Percentiles rank a stretch among this genome's conserved stretches.
Conservation (phyloP, 2,113 vertebrate genomes). For the Eleginops maclovinus region DNA sequence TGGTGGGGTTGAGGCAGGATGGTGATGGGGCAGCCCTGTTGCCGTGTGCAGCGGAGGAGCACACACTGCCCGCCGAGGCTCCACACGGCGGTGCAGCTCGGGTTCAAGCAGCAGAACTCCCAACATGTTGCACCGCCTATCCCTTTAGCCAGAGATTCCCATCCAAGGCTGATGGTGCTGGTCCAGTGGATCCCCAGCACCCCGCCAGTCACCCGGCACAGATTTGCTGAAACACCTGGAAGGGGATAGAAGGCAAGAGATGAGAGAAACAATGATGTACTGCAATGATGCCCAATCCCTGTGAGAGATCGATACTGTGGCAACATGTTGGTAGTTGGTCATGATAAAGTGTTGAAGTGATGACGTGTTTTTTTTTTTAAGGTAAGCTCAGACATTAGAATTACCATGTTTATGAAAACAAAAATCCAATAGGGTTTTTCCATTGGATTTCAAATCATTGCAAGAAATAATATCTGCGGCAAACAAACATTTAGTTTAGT, state of each 20-base stretch:
- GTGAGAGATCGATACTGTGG: background rate
- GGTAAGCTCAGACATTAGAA: no score
- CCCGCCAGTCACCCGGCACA: slow-evolving; percentile 82
- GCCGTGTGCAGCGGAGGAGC: slow-evolving; percentile 74
- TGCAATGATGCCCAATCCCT: background rate
- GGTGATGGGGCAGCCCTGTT: slow-evolving; percentile 68
- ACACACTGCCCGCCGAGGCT: slow-evolving; percentile 81
- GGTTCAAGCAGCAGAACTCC: slow-evolving; percentile 82
- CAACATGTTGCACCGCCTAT: slow-evolving; percentile 77
- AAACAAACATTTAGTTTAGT: no score
- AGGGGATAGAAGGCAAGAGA: background rate
- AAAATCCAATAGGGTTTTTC: no score
- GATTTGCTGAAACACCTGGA: slow-evolving; percentile 68
- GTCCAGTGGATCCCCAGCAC: slow-evolving; percentile 83
- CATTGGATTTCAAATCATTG: no score
- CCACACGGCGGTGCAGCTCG: slow-evolving; percentile 82
- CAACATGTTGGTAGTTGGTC: background rate
- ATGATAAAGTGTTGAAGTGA: no score
- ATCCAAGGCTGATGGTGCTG: slow-evolving; percentile 77
- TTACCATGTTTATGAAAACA: no score
- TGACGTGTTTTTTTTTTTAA: no score
- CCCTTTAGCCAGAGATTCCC: slow-evolving; percentile 78
- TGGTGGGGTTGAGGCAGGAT: slow-evolving; percentile 73
- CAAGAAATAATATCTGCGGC: no score
- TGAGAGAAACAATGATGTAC: background rate